Evolutionary conservation across 2,113 vertebrate genomes (phyloP).

Genomic region (Phaethon lepturus): DNA sequence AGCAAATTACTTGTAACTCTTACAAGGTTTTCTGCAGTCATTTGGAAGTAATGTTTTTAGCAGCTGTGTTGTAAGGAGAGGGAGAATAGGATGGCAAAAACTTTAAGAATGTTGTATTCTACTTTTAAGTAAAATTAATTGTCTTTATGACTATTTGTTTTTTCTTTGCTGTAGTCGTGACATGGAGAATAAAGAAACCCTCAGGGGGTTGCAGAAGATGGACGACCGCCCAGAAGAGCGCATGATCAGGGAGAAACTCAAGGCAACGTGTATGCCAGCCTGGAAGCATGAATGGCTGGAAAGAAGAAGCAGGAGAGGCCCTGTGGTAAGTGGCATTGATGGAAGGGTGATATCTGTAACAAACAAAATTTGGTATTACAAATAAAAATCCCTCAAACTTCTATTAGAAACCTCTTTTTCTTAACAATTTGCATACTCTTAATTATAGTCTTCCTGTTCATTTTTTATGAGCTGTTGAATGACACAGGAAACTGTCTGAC

Average conservation of each 20-base stretch:
- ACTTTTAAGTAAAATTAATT: background rate
- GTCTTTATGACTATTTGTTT: background rate
- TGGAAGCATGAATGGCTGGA: conserved; percentile 94
- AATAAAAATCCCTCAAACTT: background rate
- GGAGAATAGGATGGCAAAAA: background rate
- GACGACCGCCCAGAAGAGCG: conserved; percentile 91
- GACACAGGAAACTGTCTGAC: background rate
- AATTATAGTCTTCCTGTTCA: accelerated
- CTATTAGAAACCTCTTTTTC: background rate
- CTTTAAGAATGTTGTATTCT: background rate
- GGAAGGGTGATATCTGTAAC: background rate
- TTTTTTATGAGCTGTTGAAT: background rate
- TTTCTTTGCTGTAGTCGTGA: conserved; percentile 78
- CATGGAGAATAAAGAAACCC: conserved; percentile 90
- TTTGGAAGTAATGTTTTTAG: background rate
- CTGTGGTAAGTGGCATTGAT: conserved; percentile 80
- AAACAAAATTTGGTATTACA: background rate
- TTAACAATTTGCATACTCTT: accelerated
- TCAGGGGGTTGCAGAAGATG: conserved; percentile 89
- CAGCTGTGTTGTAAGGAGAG: background rate
- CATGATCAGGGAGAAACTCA: conserved; percentile 91
- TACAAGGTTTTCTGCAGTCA: background rate
- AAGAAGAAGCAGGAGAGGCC: conserved; percentile 85
- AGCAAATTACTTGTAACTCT: background rate
- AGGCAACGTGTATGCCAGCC: conserved; percentile 91